Evolutionary conservation across 1,140 invertebrate species (phyloP), one percentile per base, ranked within the genome.

Genomic region (Aphelinus atriplicis): DNA sequence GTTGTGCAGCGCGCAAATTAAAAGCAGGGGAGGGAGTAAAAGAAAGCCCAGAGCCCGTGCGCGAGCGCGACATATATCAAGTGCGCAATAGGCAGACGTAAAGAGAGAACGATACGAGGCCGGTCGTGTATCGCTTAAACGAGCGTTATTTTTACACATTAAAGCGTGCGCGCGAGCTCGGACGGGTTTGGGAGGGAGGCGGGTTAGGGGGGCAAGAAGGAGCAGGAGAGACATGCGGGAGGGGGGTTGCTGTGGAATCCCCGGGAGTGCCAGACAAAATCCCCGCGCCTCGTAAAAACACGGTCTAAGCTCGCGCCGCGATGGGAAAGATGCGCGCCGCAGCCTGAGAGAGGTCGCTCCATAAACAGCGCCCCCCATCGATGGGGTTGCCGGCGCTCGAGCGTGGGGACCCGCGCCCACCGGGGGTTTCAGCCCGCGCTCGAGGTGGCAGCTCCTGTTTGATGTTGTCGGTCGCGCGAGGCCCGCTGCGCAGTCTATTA

Each of bases 321-420:
- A 26, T 48, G 81, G 72, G 77, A 68, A 51, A 65, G 45, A 58
- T 26, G 50, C 73, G 78, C 64, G 77, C 47, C 71, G 47, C 45
- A 76, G 75, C 77, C 80, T 78, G 81, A 81, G 81, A 84, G 81
- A 73, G 81, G 80, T 82, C 26, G 26, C 81, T 84, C 81, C 83
- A 84, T 84, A 84, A 84, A 84, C 82, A 83, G 80, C 79, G 81
- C 82, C 82, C 81, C 26, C 26, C 26, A 26, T 26, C 26, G 26
- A 26, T 26, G 26, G 26, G 26, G 26, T 26, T 26, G 26, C 26
- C 26, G 26, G 26, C 26, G 26, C 26, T 26, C 26, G 26, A 26
- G 26, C 26, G 26, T 26, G 26, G 26, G 26, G 26, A 26, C 26
- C 0, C 26, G 26, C 26, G 26, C 26, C 26, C 26, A 26, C 26